phyloP scores from a whole-genome alignment of 2,888 invertebrate genomes.

The Kuschelorhynchus macadamiae region DNA sequence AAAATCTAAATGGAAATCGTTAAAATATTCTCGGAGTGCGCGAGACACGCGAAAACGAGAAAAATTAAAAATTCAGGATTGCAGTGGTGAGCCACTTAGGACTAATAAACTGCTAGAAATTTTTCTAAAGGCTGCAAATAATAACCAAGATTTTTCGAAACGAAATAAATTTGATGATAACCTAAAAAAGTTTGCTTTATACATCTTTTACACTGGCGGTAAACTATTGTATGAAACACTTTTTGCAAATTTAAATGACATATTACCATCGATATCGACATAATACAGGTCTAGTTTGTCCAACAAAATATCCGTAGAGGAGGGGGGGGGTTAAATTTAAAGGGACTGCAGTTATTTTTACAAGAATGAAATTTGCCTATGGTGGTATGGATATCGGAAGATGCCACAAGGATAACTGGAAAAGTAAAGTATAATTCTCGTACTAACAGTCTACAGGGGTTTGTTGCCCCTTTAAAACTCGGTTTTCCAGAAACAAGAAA shows the following conservation, averaged over 20 bases:
- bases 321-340: conserved; percentile 13
- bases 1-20: no score
- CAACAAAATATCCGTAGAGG: conserved; percentile 13
- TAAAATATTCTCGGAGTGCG: no score
- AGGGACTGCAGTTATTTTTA: conserved; percentile 2
- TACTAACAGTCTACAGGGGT: conserved; percentile 9
- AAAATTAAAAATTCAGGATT: neutral
- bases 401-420: conserved; percentile 10
- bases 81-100: conserved; percentile 6
- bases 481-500: conserved; percentile 4
- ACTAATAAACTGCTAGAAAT: conserved; percentile 9
- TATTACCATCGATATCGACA: conserved; percentile 18
- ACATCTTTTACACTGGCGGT: conserved; percentile 12
- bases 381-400: conserved; percentile 23
- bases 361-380: conserved; percentile 9
- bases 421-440: conserved; percentile 6
- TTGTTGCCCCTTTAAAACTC: conserved; percentile 6
- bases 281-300: conserved; percentile 2
- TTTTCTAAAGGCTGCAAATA: conserved; percentile 2
- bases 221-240: conserved; percentile 20
- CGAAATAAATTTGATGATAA: conserved; percentile 2
- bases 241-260: conserved; percentile 7
- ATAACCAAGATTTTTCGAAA: conserved; percentile 1
- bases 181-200: conserved; percentile 10
- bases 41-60: no score